Evolutionary conservation across 2,113 vertebrate genomes (phyloP).

Genomic region (Coturnix japonica): DNA sequence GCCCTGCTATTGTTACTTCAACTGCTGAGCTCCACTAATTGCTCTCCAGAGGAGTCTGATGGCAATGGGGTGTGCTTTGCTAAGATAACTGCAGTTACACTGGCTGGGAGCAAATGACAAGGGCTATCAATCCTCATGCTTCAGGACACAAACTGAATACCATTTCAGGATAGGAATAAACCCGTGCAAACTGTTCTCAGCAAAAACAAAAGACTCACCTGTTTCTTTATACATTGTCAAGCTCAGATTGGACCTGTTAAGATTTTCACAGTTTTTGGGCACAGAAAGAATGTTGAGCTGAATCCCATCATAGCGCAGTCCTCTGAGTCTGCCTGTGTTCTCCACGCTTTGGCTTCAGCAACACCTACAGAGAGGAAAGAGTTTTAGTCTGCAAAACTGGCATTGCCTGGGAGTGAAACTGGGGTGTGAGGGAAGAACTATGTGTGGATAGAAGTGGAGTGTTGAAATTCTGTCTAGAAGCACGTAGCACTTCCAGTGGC

Average conservation of each 20-base stretch:
- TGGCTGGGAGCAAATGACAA: constrained; percentile 11
- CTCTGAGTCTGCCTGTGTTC: neutral
- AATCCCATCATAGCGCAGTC: neutral
- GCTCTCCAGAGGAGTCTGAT: constrained; percentile 15
- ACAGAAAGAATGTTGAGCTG: neutral
- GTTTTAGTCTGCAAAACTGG: neutral
- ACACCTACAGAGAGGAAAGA: neutral
- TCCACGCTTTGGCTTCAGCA: accelerated
- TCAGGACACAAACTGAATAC: constrained; percentile 6
- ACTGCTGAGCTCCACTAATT: neutral
- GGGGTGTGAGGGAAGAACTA: neutral
- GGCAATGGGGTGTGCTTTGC: constrained; percentile 26
- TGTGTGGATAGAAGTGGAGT: neutral
- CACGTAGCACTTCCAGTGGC: neutral
- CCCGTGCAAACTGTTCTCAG: neutral
- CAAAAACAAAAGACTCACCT: constrained; percentile 6
- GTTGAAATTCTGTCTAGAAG: accelerated
- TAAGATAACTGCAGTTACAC: constrained; percentile 28
- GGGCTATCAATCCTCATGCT: constrained; percentile 40
- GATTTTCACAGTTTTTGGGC: neutral
- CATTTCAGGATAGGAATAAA: neutral
- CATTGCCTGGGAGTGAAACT: neutral
- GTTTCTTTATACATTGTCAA: neutral
- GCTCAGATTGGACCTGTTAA: neutral
- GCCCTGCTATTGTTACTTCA: neutral